These are phyloP conservation scores for Peromyscus californicus DNA, from an alignment of 2,113 vertebrate genomes.

Conservation along the genomic window DNA sequence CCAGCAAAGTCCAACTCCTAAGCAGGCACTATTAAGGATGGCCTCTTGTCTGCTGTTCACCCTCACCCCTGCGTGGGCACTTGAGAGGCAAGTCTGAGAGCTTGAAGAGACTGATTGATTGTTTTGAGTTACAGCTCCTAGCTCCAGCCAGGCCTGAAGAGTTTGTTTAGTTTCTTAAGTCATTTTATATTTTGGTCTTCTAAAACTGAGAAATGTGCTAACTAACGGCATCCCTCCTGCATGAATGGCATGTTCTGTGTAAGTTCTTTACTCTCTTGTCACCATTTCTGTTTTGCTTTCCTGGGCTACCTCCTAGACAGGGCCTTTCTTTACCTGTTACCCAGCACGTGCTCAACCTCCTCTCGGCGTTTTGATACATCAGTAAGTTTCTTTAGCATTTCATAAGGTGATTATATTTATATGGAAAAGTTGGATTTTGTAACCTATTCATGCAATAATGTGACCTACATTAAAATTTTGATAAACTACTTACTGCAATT, in stretches of 20 bases:
- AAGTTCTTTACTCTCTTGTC: not conserved
- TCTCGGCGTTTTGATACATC: not conserved
- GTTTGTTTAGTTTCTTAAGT: not conserved
- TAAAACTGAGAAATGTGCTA: not conserved
- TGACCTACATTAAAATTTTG: constrained; percentile 40
- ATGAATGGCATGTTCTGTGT: not conserved
- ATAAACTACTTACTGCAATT: not conserved
- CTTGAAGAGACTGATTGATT: not conserved
- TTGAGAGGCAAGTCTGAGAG: not conserved
- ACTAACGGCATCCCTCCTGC: not conserved
- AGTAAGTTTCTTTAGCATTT: constrained; percentile 20
- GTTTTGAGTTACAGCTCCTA: accelerated
- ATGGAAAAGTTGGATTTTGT: not conserved
- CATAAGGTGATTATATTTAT: not conserved
- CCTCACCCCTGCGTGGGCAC: not conserved
- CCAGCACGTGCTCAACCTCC: not conserved
- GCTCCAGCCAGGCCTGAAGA: not conserved
- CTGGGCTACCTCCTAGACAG: accelerated
- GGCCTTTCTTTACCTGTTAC: not conserved
- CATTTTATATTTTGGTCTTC: not conserved
- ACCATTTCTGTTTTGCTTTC: not conserved
- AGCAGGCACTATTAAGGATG: not conserved
- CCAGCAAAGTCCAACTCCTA: not conserved
- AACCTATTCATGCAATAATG: not conserved
- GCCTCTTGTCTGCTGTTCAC: accelerated